Percentiles rank a stretch among this genome's conserved stretches.
Evolutionary conservation across 2,113 vertebrate genomes (phyloP).

Genomic region (Strix aluco): DNA sequence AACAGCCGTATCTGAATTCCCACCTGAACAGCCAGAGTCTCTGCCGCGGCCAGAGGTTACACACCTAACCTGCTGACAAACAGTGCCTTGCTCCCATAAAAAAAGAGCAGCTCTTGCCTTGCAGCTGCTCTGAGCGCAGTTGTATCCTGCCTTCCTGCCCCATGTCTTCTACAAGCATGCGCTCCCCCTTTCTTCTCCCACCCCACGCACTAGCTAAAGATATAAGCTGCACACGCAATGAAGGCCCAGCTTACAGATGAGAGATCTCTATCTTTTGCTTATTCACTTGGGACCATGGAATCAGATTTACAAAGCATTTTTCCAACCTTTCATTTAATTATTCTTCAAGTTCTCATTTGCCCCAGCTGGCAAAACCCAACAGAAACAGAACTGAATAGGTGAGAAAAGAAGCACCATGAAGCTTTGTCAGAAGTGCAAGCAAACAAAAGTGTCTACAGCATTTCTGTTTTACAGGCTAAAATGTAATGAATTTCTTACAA

Average conservation of each 20-base stretch:
- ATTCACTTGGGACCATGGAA: background rate
- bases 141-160: background rate
- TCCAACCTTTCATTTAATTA: background rate
- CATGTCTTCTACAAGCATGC: background rate
- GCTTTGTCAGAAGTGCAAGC: background rate
- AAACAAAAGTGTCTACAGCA: background rate
- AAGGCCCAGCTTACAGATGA: background rate
- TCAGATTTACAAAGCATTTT: background rate
- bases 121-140: accelerated
- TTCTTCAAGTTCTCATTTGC: constrained; percentile 28
- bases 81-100: background rate
- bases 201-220: background rate
- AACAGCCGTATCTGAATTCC: background rate
- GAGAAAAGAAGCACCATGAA: background rate
- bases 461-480: constrained; percentile 3
- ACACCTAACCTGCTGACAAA: background rate
- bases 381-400: background rate
- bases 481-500: background rate
- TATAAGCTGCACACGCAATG: accelerated
- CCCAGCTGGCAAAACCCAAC: background rate
- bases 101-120: background rate
- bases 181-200: background rate
- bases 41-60: background rate
- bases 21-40: background rate
- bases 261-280: background rate